Evolutionary conservation across 2,797 vertebrate genomes (phyloP).

Genomic region (Cottoperca gobio): DNA sequence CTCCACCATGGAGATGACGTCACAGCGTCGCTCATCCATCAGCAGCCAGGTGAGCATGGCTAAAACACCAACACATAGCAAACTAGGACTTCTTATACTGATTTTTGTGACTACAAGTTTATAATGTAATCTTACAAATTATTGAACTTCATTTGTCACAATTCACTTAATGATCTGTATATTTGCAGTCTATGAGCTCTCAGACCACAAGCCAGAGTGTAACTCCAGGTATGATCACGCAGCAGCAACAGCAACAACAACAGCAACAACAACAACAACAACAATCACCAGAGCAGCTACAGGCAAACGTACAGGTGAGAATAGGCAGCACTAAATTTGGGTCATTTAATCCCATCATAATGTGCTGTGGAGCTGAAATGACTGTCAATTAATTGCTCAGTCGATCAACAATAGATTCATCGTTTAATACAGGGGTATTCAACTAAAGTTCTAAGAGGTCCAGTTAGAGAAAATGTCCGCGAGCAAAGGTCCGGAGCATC

Average conservation of each 20-base stretch:
- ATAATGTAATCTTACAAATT: background rate
- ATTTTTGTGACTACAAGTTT: background rate
- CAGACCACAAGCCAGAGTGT: constrained; percentile 91
- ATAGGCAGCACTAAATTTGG: background rate
- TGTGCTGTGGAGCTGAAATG: background rate
- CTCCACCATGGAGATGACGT: constrained; percentile 88
- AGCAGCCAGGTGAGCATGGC: constrained; percentile 89
- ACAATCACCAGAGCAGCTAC: constrained; percentile 81
- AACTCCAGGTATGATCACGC: constrained; percentile 86
- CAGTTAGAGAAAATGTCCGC: no score
- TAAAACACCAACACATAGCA: background rate
- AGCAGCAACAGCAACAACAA: constrained; percentile 20
- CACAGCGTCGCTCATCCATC: constrained; percentile 90
- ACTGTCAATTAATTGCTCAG: background rate
- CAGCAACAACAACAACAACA: constrained; percentile 50
- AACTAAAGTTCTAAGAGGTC: no score
- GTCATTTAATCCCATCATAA: background rate
- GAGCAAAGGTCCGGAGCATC: no score
- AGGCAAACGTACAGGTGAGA: constrained; percentile 91
- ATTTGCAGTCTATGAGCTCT: constrained; percentile 91
- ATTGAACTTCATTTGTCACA: background rate
- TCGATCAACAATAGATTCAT: background rate
- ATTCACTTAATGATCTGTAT: constrained; percentile 27
- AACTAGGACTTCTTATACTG: background rate
- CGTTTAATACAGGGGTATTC: no score